Conservation (phyloP, 2,113 vertebrate species). For the Oryzias woworae region DNA sequence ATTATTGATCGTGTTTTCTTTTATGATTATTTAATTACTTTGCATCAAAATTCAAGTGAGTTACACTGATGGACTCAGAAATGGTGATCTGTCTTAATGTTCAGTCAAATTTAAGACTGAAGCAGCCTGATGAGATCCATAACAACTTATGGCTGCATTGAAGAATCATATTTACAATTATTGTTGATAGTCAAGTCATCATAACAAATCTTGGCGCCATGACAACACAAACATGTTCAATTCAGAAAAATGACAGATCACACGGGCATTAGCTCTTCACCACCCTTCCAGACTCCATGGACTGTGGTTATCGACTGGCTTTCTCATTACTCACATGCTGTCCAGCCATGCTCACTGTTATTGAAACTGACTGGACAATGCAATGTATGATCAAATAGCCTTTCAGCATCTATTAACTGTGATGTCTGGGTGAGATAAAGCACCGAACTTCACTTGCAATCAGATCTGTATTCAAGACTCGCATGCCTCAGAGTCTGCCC, state of each 20-base stretch:
- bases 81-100: not conserved
- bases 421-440: not conserved
- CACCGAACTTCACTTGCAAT: slow-evolving; percentile 1
- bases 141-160: not conserved
- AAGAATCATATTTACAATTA: not conserved
- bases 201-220: not conserved
- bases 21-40: not conserved
- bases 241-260: not conserved
- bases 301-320: not conserved
- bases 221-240: not conserved
- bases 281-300: not conserved
- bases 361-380: not conserved
- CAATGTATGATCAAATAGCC: not conserved
- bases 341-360: not conserved
- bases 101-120: too few species aligned
- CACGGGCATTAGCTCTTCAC: not conserved
- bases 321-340: not conserved
- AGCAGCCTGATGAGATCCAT: not conserved
- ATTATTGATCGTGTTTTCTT: not conserved
- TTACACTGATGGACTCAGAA: too few species aligned
- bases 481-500: too few species aligned
- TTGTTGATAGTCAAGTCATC: not conserved
- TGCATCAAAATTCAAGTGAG: not conserved
- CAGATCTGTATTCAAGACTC: not conserved
- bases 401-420: not conserved